These are phyloP conservation scores for Labeo rohita DNA, from an alignment of 2,113 vertebrate species.

Conservation along the genomic window DNA sequence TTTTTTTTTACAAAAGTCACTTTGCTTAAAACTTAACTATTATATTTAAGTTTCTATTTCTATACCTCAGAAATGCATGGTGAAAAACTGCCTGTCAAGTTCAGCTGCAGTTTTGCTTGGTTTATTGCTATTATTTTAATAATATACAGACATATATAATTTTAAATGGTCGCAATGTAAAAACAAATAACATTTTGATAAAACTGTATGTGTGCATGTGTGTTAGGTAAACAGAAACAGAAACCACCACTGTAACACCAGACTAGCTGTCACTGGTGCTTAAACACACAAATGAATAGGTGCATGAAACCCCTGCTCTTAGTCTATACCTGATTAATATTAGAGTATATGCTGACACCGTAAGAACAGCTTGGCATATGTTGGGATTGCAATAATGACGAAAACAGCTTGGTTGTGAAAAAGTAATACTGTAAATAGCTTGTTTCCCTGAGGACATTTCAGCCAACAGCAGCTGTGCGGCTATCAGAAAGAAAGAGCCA, in stretches of 20 bases:
- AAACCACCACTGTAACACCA: background rate
- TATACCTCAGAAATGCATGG: too few species aligned
- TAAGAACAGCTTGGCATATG: background rate
- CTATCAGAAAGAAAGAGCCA: slow-evolving; percentile 21
- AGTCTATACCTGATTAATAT: background rate
- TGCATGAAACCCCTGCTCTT: background rate
- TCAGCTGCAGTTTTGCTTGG: too few species aligned
- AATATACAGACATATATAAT: too few species aligned
- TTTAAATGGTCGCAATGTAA: too few species aligned
- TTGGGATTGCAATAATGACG: background rate
- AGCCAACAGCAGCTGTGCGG: background rate
- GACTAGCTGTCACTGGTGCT: background rate
- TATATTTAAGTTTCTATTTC: background rate
- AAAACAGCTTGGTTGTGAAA: background rate
- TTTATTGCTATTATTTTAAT: too few species aligned
- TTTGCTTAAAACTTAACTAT: too few species aligned
- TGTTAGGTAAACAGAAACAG: background rate
- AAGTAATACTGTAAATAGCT: slow-evolving; percentile 26
- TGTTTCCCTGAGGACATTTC: slow-evolving; percentile 1
- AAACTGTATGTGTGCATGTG: too few species aligned
- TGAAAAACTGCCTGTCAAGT: too few species aligned
- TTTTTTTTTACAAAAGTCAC: too few species aligned
- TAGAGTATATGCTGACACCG: background rate
- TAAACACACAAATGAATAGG: background rate
- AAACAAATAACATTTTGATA: too few species aligned